Evolutionary conservation across 92 coral and sea anemone genomes (phyloP).

Genomic region (Heteractis magnifica): DNA sequence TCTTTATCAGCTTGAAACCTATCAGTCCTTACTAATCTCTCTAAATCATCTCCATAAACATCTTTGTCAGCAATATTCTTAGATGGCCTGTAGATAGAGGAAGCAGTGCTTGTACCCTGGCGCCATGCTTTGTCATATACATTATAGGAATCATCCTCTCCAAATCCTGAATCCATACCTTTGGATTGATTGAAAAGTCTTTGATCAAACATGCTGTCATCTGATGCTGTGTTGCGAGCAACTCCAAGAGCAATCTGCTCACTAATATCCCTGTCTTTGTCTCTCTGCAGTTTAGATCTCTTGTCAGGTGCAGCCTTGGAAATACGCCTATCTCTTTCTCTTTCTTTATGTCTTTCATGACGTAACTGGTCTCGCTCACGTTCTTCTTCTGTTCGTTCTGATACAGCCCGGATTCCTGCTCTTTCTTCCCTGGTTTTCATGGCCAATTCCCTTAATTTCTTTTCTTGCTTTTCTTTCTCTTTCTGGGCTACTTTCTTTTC

Average conservation of each 20-base stretch:
- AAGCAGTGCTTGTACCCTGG: conserved; percentile 87
- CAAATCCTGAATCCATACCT: conserved; percentile 96
- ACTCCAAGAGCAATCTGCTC: conserved; percentile 97
- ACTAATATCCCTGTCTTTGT: conserved; percentile 97
- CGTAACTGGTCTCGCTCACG: conserved; percentile 88
- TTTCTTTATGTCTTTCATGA: conserved; percentile 95
- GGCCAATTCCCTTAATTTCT: conserved; percentile 82
- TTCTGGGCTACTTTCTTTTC: conserved; percentile 91
- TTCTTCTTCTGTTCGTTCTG: conserved; percentile 80
- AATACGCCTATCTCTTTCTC: conserved; percentile 90
- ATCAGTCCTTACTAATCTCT: conserved; percentile 87
- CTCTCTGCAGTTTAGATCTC: conserved; percentile 93
- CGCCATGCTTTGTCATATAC: conserved; percentile 99
- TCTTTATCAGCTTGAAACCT: conserved; percentile 96
- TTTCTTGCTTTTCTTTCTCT: conserved; percentile 93
- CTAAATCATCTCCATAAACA: conserved; percentile 94
- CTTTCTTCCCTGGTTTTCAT: conserved; percentile 88
- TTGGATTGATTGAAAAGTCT: conserved; percentile 93
- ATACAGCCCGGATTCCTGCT: conserved; percentile 82
- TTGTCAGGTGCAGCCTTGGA: conserved; percentile 98
- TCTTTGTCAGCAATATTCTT: conserved; percentile 85
- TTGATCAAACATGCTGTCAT: conserved; percentile 96
- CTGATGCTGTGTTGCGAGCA: conserved; percentile 81
- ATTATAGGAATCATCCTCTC: conserved; percentile 90
- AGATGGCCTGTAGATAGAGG: conserved; percentile 87